These are phyloP conservation scores for Pocillopora damicornis DNA, from an alignment of 64 coral and sea anemone genomes.

Conservation along the genomic window DNA sequence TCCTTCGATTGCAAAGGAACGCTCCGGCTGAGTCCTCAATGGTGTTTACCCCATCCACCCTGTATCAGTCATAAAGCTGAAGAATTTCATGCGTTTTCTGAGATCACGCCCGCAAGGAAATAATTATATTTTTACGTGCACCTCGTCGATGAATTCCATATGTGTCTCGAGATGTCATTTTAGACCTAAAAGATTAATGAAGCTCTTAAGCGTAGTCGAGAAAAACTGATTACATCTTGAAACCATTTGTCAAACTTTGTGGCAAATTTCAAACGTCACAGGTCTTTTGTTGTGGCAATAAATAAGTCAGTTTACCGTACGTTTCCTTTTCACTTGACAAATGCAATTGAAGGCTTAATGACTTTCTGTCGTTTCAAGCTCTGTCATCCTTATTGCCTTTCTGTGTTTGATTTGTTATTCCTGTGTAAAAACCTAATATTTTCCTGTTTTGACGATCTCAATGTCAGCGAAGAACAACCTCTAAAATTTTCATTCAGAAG, in stretches of 20 bases:
- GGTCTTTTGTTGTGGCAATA: background rate
- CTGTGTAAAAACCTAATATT: background rate
- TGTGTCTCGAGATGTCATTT: background rate
- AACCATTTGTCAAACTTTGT: background rate
- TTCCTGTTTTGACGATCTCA: background rate
- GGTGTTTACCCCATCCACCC: background rate
- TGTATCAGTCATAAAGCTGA: constrained; percentile 26
- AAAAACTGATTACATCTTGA: background rate
- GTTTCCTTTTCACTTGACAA: background rate
- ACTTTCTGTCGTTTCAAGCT: background rate
- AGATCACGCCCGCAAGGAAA: constrained; percentile 9
- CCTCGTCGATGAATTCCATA: constrained; percentile 17
- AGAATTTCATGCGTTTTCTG: constrained; percentile 7
- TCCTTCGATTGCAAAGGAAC: background rate
- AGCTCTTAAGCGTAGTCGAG: background rate
- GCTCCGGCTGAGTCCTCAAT: background rate
- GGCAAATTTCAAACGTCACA: background rate
- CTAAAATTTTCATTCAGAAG: background rate
- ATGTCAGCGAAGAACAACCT: background rate
- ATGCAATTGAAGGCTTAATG: background rate
- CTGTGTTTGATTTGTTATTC: constrained; percentile 1
- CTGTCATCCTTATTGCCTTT: background rate
- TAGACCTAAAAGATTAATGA: background rate
- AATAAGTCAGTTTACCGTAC: background rate
- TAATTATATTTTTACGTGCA: background rate